Evolutionary conservation across 1,140 invertebrate species (phyloP), one percentile per base, ranked within the genome.

Genomic region (Ostrea edulis): DNA sequence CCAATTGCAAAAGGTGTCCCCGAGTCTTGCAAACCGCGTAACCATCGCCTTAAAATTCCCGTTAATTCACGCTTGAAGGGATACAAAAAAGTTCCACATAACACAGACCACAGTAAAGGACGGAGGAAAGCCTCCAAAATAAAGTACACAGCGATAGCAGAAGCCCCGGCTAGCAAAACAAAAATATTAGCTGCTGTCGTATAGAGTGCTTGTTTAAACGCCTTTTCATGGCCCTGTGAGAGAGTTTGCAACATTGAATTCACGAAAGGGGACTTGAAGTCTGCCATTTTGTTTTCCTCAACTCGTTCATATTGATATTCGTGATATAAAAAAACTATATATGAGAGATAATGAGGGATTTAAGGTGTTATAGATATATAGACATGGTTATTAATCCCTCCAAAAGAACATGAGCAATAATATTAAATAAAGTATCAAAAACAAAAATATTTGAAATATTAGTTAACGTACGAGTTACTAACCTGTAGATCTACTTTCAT

Each of bases 41-140:
- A 90, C 98, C 98, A 98, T 88, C 95, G 95, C 88, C 96, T 96
- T 81, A 97, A 95, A 90, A 95, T 95, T 29, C 96, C 96, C 8
- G 97, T 96, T 17, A 98, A 93, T 53, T 96, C 96, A 86, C 96
- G 96, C 93, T 99, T 99, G 91, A 98, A 97, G 0, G 98, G 98
- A 94, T 98, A 97, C 44, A 99, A 95, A 55, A 98, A 97, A 11
- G 97, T 97, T 17, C 98, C 98, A 94, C 98, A 98, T 20, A 99
- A 94, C 81, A 99, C 95, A 7, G 98, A 98, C 98, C 98, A 99
- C 87, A 99, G 96, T 54, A 99, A 93, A 0, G 98, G 98, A 92
- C 98, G 97, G 22, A 99, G 96, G 95, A 99, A 99, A 0, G 98
- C 98, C 93, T 97, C 97, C 8, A 99, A 94, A 82, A 98, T 97